These are phyloP conservation scores for Sepioteuthis lessoniana DNA, from an alignment of 2,888 invertebrate species.

Conservation along the genomic window DNA sequence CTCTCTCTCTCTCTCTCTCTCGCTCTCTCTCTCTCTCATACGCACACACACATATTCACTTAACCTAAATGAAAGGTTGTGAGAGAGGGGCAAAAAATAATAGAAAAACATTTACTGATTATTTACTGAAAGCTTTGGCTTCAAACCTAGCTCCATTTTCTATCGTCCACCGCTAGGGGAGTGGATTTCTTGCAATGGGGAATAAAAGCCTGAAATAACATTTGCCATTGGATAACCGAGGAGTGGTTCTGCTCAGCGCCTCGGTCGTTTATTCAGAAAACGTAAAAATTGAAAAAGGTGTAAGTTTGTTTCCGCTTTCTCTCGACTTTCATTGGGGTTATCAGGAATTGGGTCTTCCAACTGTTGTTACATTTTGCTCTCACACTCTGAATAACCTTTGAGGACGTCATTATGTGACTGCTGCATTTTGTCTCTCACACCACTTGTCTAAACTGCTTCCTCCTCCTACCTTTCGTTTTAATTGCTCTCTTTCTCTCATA, in stretches of 20 bases:
- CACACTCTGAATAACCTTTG: background rate
- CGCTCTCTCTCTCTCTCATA: background rate
- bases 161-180: background rate
- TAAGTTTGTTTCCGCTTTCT: conserved; percentile 20
- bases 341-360: background rate
- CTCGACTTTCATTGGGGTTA: background rate
- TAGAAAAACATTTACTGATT: background rate
- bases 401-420: background rate
- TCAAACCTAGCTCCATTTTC: background rate
- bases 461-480: background rate
- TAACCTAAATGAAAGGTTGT: background rate
- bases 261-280: background rate
- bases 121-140: background rate
- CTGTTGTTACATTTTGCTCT: background rate
- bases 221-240: background rate
- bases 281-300: background rate
- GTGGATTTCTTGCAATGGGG: background rate
- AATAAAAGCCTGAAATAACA: conserved; percentile 23
- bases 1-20: background rate
- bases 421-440: background rate
- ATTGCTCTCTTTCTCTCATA: no score
- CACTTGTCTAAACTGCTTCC: background rate
- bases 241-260: background rate
- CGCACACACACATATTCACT: background rate
- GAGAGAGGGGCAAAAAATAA: background rate